Evolutionary conservation across 2,113 vertebrate genomes (phyloP).

Genomic region (Chionis minor): DNA sequence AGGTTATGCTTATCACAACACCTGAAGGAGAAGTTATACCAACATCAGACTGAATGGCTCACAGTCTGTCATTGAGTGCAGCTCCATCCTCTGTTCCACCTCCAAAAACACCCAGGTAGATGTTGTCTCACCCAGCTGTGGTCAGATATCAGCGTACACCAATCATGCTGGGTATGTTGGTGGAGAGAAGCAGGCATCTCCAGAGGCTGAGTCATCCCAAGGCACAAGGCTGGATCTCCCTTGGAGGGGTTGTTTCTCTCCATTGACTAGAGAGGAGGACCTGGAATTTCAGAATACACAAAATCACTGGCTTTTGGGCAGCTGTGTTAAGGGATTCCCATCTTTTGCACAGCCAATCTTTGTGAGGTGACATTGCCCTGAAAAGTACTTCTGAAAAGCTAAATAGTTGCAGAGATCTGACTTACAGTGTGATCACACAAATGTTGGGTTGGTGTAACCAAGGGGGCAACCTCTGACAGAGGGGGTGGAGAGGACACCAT

Average conservation of each 20-base stretch:
- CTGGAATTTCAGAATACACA: background rate
- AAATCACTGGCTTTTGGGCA: background rate
- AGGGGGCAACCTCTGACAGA: background rate
- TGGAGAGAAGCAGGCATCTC: background rate
- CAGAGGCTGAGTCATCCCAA: background rate
- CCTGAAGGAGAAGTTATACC: background rate
- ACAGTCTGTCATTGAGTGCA: background rate
- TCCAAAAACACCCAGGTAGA: background rate
- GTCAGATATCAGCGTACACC: background rate
- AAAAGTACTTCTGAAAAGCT: background rate
- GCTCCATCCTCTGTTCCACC: background rate
- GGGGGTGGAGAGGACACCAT: accelerated
- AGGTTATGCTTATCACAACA: background rate
- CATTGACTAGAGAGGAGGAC: background rate
- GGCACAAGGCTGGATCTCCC: background rate
- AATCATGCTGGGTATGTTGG: background rate
- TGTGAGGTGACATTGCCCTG: background rate
- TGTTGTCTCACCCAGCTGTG: background rate
- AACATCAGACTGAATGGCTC: background rate
- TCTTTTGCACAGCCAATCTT: background rate
- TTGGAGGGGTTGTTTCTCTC: background rate
- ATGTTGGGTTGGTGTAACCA: background rate
- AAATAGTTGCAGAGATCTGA: background rate
- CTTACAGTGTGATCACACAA: accelerated
- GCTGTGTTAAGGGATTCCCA: background rate